Evolutionary conservation across 2,888 invertebrate species (phyloP).

Genomic region (Perdita meconis): DNA sequence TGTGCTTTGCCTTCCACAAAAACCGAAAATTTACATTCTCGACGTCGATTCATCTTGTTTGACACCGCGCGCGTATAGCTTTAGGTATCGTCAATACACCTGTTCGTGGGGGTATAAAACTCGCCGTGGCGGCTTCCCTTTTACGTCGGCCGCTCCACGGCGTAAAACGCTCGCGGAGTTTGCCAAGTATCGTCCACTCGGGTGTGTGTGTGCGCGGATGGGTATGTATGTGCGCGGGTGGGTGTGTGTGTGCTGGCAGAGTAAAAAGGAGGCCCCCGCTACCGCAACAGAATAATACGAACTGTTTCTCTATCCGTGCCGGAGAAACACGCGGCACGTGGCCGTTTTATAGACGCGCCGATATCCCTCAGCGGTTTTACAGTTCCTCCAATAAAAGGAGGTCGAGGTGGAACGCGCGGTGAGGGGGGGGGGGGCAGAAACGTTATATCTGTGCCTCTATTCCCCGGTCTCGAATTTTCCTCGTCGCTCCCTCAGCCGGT

Average conservation of each 20-base stretch:
- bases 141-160: conserved; percentile 4
- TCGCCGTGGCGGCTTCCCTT: conserved; percentile 8
- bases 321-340: conserved; percentile 38
- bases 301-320: conserved; percentile 31
- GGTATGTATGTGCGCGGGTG: too few species aligned
- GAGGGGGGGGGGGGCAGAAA: conserved; percentile 53
- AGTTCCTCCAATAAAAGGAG: conserved; percentile 68
- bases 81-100: conserved; percentile 17
- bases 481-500: conserved; percentile 16
- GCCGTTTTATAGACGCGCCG: conserved; percentile 47
- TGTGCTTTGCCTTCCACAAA: conserved; percentile 10
- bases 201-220: not conserved
- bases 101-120: not conserved
- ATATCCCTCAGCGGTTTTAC: conserved; percentile 62
- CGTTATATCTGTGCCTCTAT: conserved; percentile 54
- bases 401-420: conserved; percentile 2
- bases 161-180: conserved; percentile 34
- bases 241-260: not conserved
- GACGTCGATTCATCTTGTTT: conserved; percentile 34
- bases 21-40: conserved; percentile 32
- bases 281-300: conserved; percentile 31
- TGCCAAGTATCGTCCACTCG: conserved; percentile 18
- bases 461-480: conserved; percentile 29
- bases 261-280: conserved; percentile 6
- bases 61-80: conserved; percentile 14